Evolutionary conservation across 2,888 invertebrate species (phyloP).

Genomic region (Polyploca ridens): DNA sequence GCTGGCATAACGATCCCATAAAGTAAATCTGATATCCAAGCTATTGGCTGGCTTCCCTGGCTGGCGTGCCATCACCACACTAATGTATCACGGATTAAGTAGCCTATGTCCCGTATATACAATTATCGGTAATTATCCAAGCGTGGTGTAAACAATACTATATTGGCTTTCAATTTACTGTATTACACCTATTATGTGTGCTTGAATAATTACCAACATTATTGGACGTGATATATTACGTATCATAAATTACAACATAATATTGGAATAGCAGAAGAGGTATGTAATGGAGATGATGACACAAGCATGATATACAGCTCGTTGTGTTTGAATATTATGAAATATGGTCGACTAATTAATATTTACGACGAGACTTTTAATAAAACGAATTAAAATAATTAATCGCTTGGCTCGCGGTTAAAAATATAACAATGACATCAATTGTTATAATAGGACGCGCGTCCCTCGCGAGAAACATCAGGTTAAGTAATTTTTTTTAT

Average conservation of each 20-base stretch:
- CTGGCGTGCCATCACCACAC: constrained; percentile 26
- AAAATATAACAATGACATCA: too few relatives aligned
- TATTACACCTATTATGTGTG: constrained; percentile 18
- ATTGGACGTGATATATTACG: constrained; percentile 3
- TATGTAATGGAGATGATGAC: constrained; percentile 6
- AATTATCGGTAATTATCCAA: constrained; percentile 57
- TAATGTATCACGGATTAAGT: constrained; percentile 49
- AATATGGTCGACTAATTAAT: neutral
- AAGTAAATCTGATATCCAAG: constrained; percentile 10
- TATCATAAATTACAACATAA: neutral
- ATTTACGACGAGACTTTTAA: too few relatives aligned
- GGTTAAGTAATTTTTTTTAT: too few relatives aligned
- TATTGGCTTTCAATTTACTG: constrained; percentile 23
- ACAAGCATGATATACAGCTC: neutral
- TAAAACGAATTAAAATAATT: too few relatives aligned
- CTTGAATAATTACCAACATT: constrained; percentile 25
- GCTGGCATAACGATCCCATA: neutral
- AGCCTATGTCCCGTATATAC: constrained; percentile 38
- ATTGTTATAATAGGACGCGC: too few relatives aligned
- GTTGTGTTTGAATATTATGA: neutral
- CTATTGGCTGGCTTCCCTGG: constrained; percentile 32
- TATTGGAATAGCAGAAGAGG: constrained; percentile 1
- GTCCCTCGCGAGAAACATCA: too few relatives aligned
- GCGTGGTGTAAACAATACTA: constrained; percentile 33
- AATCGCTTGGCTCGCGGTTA: too few relatives aligned